phyloP scores from a whole-genome alignment of 2,888 invertebrate genomes.

The Yponomeuta cagnagella region DNA sequence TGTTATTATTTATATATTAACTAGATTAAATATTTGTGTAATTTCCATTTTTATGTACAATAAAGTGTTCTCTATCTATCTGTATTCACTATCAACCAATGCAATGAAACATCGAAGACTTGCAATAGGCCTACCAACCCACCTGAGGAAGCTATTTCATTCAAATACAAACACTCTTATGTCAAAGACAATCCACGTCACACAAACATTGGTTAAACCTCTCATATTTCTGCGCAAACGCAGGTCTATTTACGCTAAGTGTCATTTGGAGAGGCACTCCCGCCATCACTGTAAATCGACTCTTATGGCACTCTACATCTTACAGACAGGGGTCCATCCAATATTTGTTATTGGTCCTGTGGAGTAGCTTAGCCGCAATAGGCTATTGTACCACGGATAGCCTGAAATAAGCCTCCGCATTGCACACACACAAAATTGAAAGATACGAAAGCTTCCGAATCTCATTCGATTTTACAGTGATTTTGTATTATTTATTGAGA shows the following conservation, averaged over 20 bases:
- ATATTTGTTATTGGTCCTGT: constrained; percentile 38
- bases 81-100: too few species aligned
- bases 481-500: too few species aligned
- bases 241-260: neutral
- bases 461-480: too few species aligned
- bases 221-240: neutral
- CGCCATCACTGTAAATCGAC: neutral
- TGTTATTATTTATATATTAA: too few species aligned
- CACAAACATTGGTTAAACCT: neutral
- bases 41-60: too few species aligned
- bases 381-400: constrained; percentile 37
- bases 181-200: neutral
- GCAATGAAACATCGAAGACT: too few species aligned
- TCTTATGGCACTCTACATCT: neutral
- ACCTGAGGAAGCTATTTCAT: neutral
- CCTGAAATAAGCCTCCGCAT: constrained; percentile 11
- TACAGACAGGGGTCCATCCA: constrained; percentile 26
- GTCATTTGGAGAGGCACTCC: neutral
- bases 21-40: too few species aligned
- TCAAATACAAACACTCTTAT: neutral
- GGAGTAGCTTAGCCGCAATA: constrained; percentile 39
- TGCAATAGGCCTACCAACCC: neutral
- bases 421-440: neutral
- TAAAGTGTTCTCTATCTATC: too few species aligned
- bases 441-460: neutral